Evolutionary conservation across 2,797 vertebrate genomes (phyloP).

Genomic region (Pampus argenteus): DNA sequence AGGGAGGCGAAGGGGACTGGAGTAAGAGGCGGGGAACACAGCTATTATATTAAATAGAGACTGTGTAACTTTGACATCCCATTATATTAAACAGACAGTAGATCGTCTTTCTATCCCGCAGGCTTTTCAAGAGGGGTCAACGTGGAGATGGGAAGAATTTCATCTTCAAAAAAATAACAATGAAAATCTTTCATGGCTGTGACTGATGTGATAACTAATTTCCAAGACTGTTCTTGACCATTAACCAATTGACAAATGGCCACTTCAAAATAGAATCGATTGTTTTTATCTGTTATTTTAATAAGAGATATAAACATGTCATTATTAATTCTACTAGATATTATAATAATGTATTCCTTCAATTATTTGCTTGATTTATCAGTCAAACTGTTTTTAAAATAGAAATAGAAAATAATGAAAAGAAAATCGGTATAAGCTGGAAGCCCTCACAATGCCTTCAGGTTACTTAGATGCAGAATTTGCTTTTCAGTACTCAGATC

Average conservation of each 20-base stretch:
- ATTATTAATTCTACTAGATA: not conserved
- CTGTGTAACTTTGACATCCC: constrained; percentile 50
- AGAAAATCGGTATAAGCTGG: no score
- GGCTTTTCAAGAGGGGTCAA: constrained; percentile 20
- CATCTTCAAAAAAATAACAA: constrained; percentile 10
- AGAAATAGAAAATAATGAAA: constrained; percentile 1
- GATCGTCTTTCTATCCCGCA: constrained; percentile 5
- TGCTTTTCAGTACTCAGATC: not conserved
- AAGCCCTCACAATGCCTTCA: not conserved
- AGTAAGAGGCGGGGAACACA: constrained; percentile 30
- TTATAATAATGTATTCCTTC: not conserved
- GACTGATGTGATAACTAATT: constrained; percentile 6
- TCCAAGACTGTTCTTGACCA: not conserved
- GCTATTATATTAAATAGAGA: constrained; percentile 70
- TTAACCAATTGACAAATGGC: not conserved
- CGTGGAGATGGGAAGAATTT: not conserved
- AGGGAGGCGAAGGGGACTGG: constrained; percentile 46
- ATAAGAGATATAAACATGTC: no score
- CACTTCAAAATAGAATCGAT: not conserved
- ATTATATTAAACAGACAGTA: constrained; percentile 62
- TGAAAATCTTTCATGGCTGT: not conserved
- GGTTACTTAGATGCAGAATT: not conserved
- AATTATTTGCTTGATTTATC: not conserved
- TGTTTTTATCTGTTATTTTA: not conserved
- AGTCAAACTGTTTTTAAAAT: not conserved